Percentiles rank a stretch among this genome's conserved stretches.
Conservation (phyloP, 1,140 invertebrate genomes). For the Agraylea sexmaculata region DNA sequence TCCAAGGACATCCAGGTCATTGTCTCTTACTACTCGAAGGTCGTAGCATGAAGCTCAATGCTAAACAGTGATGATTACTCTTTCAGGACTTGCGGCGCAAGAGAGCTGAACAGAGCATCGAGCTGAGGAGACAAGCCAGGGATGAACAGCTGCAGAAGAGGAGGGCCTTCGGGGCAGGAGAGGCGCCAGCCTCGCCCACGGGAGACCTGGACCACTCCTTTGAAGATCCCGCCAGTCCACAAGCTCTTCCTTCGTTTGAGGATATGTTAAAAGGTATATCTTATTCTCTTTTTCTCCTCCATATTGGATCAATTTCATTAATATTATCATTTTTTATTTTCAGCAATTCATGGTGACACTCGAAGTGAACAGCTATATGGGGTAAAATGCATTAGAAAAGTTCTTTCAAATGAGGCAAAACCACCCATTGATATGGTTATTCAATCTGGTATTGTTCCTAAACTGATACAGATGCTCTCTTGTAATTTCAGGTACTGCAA, state of each 20-base stretch:
- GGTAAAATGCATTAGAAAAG: conserved; percentile 72
- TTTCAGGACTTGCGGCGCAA: conserved; percentile 74
- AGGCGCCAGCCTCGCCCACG: conserved; percentile 42
- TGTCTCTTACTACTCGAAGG: not conserved
- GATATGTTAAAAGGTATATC: conserved; percentile 49
- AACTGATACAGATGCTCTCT: conserved; percentile 67
- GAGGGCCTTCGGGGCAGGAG: conserved; percentile 63
- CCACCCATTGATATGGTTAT: conserved; percentile 92
- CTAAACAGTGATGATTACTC: not conserved
- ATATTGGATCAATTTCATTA: not conserved
- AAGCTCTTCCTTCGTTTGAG: conserved; percentile 28
- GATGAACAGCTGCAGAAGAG: conserved; percentile 94
- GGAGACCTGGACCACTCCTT: conserved; percentile 27
- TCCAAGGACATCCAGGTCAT: conserved; percentile 4
- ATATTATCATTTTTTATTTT: conserved; percentile 2
- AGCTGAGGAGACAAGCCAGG: conserved; percentile 84
- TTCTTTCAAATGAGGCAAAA: conserved; percentile 82
- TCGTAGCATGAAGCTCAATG: not conserved
- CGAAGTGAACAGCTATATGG: conserved; percentile 48
- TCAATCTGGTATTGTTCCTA: conserved; percentile 72
- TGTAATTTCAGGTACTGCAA: conserved; percentile 20
- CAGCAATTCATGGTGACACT: conserved; percentile 46
- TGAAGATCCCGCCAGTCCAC: conserved; percentile 26
- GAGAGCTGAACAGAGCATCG: conserved; percentile 75
- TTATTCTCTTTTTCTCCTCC: not conserved